Evolutionary conservation across 2,888 invertebrate genomes (phyloP).

Genomic region (Tyria jacobaeae): DNA sequence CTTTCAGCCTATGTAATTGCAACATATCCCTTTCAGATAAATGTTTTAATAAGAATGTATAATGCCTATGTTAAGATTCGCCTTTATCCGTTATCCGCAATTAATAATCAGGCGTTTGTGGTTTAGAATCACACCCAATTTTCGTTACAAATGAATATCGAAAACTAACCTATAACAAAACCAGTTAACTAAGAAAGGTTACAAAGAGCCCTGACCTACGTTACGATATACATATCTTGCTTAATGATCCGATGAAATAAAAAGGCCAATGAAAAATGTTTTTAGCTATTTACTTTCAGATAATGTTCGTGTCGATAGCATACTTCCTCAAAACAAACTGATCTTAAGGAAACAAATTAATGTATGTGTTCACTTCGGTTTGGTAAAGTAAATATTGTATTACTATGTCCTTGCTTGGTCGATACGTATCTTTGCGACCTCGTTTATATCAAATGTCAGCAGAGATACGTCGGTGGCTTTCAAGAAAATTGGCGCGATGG

Average conservation of each 20-base stretch:
- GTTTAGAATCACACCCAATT: not conserved
- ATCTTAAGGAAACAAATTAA: conserved; percentile 1
- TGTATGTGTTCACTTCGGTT: not conserved
- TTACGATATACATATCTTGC: too few relatives aligned
- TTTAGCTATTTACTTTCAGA: not conserved
- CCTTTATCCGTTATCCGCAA: too few relatives aligned
- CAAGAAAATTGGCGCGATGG: conserved; percentile 47
- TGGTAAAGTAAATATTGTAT: conserved; percentile 1
- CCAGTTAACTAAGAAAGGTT: not conserved
- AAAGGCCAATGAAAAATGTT: not conserved
- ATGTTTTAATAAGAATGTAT: too few relatives aligned
- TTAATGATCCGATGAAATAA: too few relatives aligned
- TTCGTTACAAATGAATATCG: not conserved
- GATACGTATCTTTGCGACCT: conserved; percentile 39
- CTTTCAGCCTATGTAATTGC: too few relatives aligned
- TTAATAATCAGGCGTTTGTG: too few relatives aligned
- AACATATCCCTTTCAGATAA: too few relatives aligned
- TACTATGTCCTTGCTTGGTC: conserved; percentile 18
- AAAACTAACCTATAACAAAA: not conserved
- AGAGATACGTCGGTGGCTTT: conserved; percentile 41
- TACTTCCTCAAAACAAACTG: not conserved
- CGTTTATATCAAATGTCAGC: conserved; percentile 49
- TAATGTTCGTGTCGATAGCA: not conserved
- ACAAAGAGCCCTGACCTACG: too few relatives aligned
- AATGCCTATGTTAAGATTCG: too few relatives aligned